Base-by-base conservation (phyloP, 2,888 invertebrate genomes). In the Dryomyza anilis region DNA sequence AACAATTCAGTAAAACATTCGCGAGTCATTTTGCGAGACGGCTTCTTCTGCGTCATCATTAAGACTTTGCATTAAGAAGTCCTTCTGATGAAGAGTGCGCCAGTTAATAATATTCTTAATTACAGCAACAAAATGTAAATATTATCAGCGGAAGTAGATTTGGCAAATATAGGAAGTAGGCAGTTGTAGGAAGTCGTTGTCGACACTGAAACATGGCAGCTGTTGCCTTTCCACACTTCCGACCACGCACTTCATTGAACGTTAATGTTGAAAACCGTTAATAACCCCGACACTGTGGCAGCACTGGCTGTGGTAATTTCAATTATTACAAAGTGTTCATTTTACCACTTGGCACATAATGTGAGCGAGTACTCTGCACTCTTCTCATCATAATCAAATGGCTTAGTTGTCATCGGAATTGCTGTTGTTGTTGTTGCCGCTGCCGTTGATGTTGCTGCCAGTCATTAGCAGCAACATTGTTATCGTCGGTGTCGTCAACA, bases 251-350 rank as follows among this genome's bases (percentile, higher is more conserved):
- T 60, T 36, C 33, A 60, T 60, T 12, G 50, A 50, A 60, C 36
- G 48, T n/a, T 48, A 39, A 48, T n/a, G n/a, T 60, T 33, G 23
- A 50, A 50, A 60, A 30, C 21, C 33, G 33, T 60, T 59, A 48
- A 60, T 48, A 60, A 60, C 48, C 25, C 8, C 50, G 30, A 36
- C 53, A 5, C n/a, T 27, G 10, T 52, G 52, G 50, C 60, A 61
- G 27, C 39, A 4, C 48, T 50, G 39, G 21, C 19, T 39, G 39
- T 36, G 60, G 60, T 27, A 27, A 50, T 61, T 61, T 61, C 39
- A 61, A 52, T 61, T 61, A 52, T 39, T 36, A 39, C 52, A 50
- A 61, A 61, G 39, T 61, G 60, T 27, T 61, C 36, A 53, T 61
- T 61, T 27, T 39, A 33, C n/a, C 53, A 23, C 33, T 52, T 52